Percentiles rank a stretch among this genome's conserved stretches.
phyloP scores from a whole-genome alignment of 2,888 invertebrate species.

The Peribatodes rhomboidaria region DNA sequence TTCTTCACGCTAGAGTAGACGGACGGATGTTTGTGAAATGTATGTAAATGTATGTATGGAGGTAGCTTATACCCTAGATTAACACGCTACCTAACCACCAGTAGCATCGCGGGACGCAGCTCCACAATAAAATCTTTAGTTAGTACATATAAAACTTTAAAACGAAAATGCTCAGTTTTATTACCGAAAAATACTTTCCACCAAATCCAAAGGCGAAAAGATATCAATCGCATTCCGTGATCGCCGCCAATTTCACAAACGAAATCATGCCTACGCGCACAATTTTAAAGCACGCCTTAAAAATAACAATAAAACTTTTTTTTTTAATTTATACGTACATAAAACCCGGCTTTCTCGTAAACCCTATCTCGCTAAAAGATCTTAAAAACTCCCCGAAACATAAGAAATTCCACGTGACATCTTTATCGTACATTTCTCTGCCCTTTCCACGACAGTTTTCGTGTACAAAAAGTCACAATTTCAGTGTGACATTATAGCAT shows the following conservation, averaged over 20 bases:
- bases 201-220: conserved; percentile 22
- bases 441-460: conserved; percentile 49
- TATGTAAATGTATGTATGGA: no score
- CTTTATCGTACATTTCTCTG: conserved; percentile 68
- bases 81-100: no score
- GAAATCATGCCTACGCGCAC: conserved; percentile 35
- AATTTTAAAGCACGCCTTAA: conserved; percentile 41
- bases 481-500: conserved; percentile 61
- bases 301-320: conserved; percentile 45
- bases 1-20: no score
- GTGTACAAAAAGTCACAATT: conserved; percentile 52
- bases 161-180: no score
- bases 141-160: no score
- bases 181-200: not conserved
- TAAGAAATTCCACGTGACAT: conserved; percentile 74
- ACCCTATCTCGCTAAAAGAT: conserved; percentile 61
- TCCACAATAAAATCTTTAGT: no score
- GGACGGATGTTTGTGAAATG: no score
- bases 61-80: no score
- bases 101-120: no score
- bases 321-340: conserved; percentile 42
- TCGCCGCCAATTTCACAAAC: conserved; percentile 43
- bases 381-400: conserved; percentile 57
- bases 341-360: conserved; percentile 47
- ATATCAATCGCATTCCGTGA: conserved; percentile 43